Base-by-base conservation (phyloP, 2,888 invertebrate genomes). In the Dolichomitus sp. region DNA sequence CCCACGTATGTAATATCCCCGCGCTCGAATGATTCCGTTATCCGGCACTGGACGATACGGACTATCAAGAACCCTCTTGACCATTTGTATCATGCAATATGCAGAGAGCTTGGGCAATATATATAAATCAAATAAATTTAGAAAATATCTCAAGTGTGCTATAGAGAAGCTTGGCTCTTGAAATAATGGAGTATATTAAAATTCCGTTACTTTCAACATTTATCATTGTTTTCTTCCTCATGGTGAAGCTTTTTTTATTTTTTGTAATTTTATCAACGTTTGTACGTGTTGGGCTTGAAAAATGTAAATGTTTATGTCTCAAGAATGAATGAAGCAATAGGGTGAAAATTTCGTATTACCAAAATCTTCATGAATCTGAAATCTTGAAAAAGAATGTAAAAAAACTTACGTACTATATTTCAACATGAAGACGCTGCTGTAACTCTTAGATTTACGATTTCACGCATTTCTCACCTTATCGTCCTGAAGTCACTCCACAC, bases 401-500 rank as follows among this genome's bases (percentile, higher is more conserved):
- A 59, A 33, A 59, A 30, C 17, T 14, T 59, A 6, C 2, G 19
- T 23, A 7, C 23, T 52, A n/a, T 14, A 27, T 23, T 23, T 40
- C 68, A 54, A 69, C 52, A 9, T 23, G 9, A 52, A 37, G 27
- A 4, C 19, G 50, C 19, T 7, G 27, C 27, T 33, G 19, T 52
- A 27, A 40, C 52, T 40, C 23, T 17, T 4, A 54, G 52, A 40
- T 23, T 69, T 27, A 69, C 52, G 52, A 52, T 40, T 52, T 14
- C 52, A 52, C 52, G 37, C 40, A 54, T 69, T 69, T 69, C 69
- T 69, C 54, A 37, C 40, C 40, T 69, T 69, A 69, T 69, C 69
- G 52, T 33, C 4, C n/a, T 14, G 23, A 54, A 54, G 40, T 52
- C 23, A 14, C 52, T n/a, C 7, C n/a, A 9, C 40, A 12, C 37